These are phyloP conservation scores for Myoxocephalus aenaeus DNA, from an alignment of 2,797 vertebrate species.

Conservation along the genomic window DNA sequence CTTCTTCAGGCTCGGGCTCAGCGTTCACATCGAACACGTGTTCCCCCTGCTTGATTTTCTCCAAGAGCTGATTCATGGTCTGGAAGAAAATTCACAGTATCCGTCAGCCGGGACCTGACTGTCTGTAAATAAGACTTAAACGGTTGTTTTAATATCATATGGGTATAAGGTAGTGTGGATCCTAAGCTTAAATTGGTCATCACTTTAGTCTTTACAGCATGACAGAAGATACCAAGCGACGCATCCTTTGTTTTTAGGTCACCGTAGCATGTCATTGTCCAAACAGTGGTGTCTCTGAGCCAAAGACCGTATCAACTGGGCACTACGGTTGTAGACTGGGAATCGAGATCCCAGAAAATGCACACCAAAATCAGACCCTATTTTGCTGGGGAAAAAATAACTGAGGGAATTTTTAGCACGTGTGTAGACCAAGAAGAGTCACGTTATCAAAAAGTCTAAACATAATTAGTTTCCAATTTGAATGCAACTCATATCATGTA, in stretches of 20 bases:
- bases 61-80: slow-evolving; percentile 90
- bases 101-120: neutral
- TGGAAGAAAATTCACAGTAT: slow-evolving; percentile 57
- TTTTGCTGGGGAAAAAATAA: neutral
- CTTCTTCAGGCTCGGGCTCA: slow-evolving; percentile 76
- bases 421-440: neutral
- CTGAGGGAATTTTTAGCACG: neutral
- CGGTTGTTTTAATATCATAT: neutral
- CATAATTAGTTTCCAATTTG: too few species aligned
- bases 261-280: neutral
- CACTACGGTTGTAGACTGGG: neutral
- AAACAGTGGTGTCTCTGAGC: neutral
- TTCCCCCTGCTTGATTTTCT: slow-evolving; percentile 91
- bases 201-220: neutral
- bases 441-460: too few species aligned
- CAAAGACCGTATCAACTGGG: neutral
- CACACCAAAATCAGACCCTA: neutral
- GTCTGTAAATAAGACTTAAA: neutral
- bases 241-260: neutral
- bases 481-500: too few species aligned
- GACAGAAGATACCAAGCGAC: neutral
- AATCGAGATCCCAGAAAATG: too few species aligned
- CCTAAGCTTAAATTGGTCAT: neutral
- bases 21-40: slow-evolving; percentile 90
- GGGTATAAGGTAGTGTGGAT: neutral